Evolutionary conservation across 2,888 invertebrate species (phyloP).

Genomic region (Artemia sinica): DNA sequence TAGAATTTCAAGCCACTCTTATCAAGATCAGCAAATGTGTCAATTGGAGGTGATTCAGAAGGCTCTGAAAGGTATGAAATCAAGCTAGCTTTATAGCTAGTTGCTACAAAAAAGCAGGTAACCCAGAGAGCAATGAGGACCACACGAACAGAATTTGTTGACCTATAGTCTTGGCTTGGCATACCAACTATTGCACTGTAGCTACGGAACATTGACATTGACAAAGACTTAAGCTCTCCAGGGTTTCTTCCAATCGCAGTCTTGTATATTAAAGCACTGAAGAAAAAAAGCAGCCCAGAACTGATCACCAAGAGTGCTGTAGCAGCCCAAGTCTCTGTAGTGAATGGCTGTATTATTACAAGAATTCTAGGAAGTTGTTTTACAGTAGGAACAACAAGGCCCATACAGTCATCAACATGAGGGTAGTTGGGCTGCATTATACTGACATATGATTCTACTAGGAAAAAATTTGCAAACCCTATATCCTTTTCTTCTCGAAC

Average conservation of each 20-base stretch:
- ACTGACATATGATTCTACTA: background rate
- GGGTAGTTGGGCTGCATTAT: slow-evolving; percentile 10
- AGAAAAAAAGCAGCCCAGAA: background rate
- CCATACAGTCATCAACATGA: background rate
- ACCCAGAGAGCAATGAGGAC: background rate
- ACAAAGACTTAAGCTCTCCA: background rate
- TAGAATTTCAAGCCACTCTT: background rate
- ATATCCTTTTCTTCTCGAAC: background rate
- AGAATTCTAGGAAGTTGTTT: background rate
- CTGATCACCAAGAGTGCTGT: background rate
- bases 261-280: background rate
- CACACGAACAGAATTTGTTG: background rate
- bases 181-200: background rate
- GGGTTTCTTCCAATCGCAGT: background rate
- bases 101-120: background rate
- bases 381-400: background rate
- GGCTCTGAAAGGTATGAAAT: slow-evolving; percentile 10
- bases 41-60: background rate
- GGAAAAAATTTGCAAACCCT: slow-evolving; percentile 4
- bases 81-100: background rate
- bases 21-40: background rate
- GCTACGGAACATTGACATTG: background rate
- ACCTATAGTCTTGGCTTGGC: background rate
- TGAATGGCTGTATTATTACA: background rate
- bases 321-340: background rate